These are phyloP conservation scores for Macropus fuliginosus DNA, from an alignment of 2,797 vertebrate genomes.

Conservation along the genomic window DNA sequence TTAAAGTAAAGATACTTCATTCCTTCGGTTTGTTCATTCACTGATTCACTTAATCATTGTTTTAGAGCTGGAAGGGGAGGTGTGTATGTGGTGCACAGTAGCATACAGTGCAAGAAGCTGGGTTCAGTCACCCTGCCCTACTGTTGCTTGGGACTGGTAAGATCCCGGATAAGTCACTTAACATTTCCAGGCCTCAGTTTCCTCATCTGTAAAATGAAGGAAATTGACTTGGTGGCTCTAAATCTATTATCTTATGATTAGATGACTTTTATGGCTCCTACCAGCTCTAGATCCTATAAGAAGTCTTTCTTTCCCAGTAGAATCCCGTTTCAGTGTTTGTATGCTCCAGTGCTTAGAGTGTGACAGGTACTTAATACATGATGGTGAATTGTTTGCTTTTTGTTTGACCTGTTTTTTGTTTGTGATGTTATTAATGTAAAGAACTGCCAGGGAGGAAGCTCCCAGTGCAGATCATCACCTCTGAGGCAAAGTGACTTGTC, in stretches of 20 bases:
- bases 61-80: not conserved
- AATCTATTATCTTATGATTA: not conserved
- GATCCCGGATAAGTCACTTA: not conserved
- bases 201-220: not conserved
- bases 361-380: not conserved
- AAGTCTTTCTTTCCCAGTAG: not conserved
- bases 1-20: not conserved
- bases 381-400: not conserved
- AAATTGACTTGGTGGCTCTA: not conserved
- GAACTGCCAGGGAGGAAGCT: not conserved
- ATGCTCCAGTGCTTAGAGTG: not conserved
- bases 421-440: not conserved
- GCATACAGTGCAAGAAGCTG: not conserved
- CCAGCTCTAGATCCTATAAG: not conserved
- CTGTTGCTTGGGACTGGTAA: not conserved
- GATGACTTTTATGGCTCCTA: not conserved
- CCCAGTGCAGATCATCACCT: not conserved
- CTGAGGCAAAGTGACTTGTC: not conserved
- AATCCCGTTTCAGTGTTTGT: not conserved
- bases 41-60: not conserved
- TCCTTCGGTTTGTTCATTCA: not conserved
- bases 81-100: not conserved
- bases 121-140: not conserved
- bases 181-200: not conserved
- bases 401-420: not conserved